Base-by-base conservation (phyloP, 2,797 vertebrate genomes). In the Notoglanidium macrostoma region DNA sequence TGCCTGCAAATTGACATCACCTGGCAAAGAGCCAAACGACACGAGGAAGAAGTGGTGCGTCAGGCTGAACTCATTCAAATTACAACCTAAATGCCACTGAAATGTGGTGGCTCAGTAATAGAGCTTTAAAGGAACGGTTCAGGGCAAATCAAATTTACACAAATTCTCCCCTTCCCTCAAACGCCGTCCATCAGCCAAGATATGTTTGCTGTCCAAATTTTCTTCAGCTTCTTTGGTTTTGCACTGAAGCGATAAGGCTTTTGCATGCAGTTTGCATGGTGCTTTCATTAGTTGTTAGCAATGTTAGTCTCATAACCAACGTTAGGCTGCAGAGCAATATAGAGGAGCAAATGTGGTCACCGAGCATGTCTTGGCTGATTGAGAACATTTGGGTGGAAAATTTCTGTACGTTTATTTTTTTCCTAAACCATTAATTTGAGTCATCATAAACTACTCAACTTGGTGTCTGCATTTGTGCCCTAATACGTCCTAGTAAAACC, bases 1-100 rank as follows among this genome's bases (percentile, higher is more conserved):
- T 74, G 63, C 81, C 84, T 84, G 82, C 46, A 35, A 86, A 89
- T 88, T 86, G 78, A 87, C 86, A 79, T 86, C 87, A 89, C 63
- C 90, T 91, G 89, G 87, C 78, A 74, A 72, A 63, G 4, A 59
- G 84, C 87, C 87, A 85, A 54, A 63, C 72, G 77, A 51, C 78
- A 74, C 11, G 19, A 85, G 55, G 67, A 76, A 65, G 54, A 79
- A 82, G 73, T 86, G 54, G 54, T 59, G 77, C 63, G 59, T 84
- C 72, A 88, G 72, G 29, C 44, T 63, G 78, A 68, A 59, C 77
- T 89, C 40, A 86, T 26, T 70, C 81, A 63, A 84, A 73, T 57
- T 78, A 59, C 61, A 73, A 51, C n/a, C 55, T 61, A 59, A 85
- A 63, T 83, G 79, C 65, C 68, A 87, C 79, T 73, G 79, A 87